Base-by-base conservation (phyloP, 2,797 vertebrate genomes). In the Tympanoctomys barrerae region DNA sequence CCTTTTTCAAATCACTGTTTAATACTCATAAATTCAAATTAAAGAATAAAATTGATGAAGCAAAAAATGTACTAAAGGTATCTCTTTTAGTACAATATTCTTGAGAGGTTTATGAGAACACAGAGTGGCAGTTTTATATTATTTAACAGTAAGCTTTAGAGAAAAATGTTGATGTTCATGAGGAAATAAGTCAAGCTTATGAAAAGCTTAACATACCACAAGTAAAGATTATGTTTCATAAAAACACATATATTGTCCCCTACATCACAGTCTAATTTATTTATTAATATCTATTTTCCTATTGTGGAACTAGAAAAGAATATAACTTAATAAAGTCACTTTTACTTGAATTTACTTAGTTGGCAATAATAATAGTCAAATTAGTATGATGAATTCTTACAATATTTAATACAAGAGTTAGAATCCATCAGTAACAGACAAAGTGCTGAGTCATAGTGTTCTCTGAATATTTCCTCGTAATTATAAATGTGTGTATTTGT, bases 11-110 rank as follows among this genome's bases (percentile, higher is more conserved):
- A 54, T 7, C 59, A 91, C 68, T 94, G 86, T 85, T 81, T 85
- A 93, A 84, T 46, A 89, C 85, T 94, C 82, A 75, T 97, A 96
- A 96, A 97, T 94, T 97, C 90, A 97, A 97, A 96, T 95, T 95
- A 95, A 93, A 96, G 96, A 97, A 96, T 73, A 90, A 68, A 96
- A 95, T 90, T 96, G 90, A 92, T 96, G 79, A 92, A 96, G 92
- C 91, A 83, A 84, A 94, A 97, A 88, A 80, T 92, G 33, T 59
- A 82, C 95, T 94, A 90, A 94, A 96, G 52, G 57, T 93, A 95
- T 91, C 59, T 94, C 91, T 95, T 94, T 94, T 75, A 94, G 77
- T 33, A 68, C 52, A 89, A 52, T 83, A 84, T 97, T 95, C 79
- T 89, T 88, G 64, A 85, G 49, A 83, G 84, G 59, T 95, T 95